phyloP scores from a whole-genome alignment of 2,888 invertebrate genomes.

The Corbicula japonica region DNA sequence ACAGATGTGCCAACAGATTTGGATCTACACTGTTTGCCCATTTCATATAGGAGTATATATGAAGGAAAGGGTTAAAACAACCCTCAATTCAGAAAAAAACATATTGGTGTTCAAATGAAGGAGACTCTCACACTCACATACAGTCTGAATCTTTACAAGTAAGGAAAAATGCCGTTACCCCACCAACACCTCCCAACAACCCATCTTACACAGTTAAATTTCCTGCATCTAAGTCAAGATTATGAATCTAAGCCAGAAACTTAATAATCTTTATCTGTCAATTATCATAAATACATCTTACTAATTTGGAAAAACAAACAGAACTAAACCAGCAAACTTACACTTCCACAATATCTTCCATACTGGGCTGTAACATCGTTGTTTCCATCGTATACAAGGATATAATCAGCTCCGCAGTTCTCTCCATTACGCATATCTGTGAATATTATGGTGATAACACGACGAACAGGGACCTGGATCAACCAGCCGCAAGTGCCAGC shows the following conservation, averaged over 20 bases:
- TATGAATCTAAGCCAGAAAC: neutral
- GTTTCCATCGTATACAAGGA: conserved; percentile 72
- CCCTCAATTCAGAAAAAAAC: too few species aligned
- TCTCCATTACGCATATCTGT: conserved; percentile 64
- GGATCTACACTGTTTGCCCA: too few species aligned
- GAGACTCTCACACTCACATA: too few species aligned
- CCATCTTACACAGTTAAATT: neutral
- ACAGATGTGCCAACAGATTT: too few species aligned
- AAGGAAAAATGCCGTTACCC: neutral
- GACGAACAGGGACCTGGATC: conserved; percentile 90
- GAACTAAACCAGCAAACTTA: conserved; percentile 57
- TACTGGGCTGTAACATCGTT: conserved; percentile 54
- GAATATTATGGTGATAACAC: conserved; percentile 93
- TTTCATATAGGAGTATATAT: too few species aligned
- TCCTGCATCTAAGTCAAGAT: neutral
- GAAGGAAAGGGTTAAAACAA: too few species aligned
- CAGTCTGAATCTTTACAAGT: too few species aligned
- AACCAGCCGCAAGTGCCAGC: conserved; percentile 94
- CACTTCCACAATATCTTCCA: conserved; percentile 74
- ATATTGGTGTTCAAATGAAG: too few species aligned
- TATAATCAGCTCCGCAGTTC: conserved; percentile 74
- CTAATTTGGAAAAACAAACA: neutral
- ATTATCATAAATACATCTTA: neutral
- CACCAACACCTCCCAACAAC: neutral
- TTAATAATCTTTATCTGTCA: neutral